These are phyloP conservation scores for Drosophila fuyamai DNA, from an alignment of 1,140 invertebrate species.

Conservation along the genomic window DNA sequence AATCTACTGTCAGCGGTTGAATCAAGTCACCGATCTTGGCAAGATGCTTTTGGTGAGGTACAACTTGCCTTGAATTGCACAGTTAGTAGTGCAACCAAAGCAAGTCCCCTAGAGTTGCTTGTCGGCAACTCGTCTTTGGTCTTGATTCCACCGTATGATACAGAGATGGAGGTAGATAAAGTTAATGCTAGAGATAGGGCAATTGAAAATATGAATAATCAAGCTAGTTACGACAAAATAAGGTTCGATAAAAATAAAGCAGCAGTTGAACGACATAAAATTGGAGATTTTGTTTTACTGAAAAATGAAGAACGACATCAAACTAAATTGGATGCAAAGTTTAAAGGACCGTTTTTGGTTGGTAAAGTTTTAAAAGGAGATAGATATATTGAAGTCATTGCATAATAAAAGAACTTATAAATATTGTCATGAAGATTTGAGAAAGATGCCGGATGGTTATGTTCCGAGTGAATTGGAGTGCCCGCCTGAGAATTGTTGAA, in stretches of 20 bases:
- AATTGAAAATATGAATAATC: constrained; percentile 18
- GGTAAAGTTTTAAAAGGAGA: no score
- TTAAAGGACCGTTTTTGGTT: constrained; percentile 14
- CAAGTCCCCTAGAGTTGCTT: no score
- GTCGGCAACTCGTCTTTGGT: no score
- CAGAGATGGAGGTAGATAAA: not conserved
- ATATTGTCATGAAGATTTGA: constrained; percentile 10
- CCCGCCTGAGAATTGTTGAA: constrained; percentile 9
- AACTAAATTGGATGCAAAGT: constrained; percentile 14
- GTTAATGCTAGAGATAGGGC: constrained; percentile 22
- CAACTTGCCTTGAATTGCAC: no score
- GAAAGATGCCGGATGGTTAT: constrained; percentile 8
- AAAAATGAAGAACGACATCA: constrained; percentile 20
- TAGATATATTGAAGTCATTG: constrained; percentile 5
- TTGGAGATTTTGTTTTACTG: constrained; percentile 16
- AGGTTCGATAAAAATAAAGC: constrained; percentile 25
- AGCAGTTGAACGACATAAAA: constrained; percentile 11
- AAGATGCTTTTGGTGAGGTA: no score
- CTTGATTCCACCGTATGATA: no score
- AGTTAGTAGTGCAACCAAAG: no score
- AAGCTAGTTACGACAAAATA: constrained; percentile 21
- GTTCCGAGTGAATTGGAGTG: constrained; percentile 4
- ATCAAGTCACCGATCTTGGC: no score
- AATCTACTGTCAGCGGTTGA: no score
- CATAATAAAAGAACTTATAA: constrained; percentile 16